Percentiles rank a stretch among this genome's conserved stretches.
Conservation (phyloP, 64 coral and sea anemone species). For the Porites lutea region DNA sequence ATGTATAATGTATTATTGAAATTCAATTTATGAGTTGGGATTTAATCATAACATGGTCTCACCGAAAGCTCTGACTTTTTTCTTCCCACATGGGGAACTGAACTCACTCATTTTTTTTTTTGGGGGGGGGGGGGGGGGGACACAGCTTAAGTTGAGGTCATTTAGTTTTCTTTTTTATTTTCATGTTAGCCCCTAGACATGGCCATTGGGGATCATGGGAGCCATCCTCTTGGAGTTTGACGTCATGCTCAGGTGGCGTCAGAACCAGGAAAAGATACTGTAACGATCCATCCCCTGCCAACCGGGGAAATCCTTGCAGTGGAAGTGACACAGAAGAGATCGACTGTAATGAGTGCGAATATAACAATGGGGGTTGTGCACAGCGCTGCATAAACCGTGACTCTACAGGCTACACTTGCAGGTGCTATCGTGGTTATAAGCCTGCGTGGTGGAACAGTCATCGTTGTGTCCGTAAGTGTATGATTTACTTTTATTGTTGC, state of each 20-base stretch:
- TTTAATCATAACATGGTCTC: no score
- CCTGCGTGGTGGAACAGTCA: neutral
- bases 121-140: no score
- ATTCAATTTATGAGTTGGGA: no score
- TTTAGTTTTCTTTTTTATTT: no score
- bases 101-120: no score
- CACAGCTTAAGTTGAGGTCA: no score
- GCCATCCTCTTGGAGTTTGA: neutral
- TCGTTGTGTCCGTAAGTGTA: slow-evolving; percentile 24
- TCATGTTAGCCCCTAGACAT: slow-evolving; percentile 1
- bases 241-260: slow-evolving; percentile 5
- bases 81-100: no score
- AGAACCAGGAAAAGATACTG: slow-evolving; percentile 1
- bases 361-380: slow-evolving; percentile 39
- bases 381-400: slow-evolving; percentile 19
- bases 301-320: neutral
- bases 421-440: slow-evolving; percentile 47
- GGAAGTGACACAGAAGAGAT: neutral
- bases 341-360: slow-evolving; percentile 43
- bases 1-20: no score
- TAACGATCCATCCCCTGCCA: slow-evolving; percentile 38
- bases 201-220: slow-evolving; percentile 44
- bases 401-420: slow-evolving; percentile 19
- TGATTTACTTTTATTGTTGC: no score
- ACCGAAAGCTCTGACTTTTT: no score